phyloP scores from a whole-genome alignment of 2,113 vertebrate genomes.

The Saimiri boliviensis region DNA sequence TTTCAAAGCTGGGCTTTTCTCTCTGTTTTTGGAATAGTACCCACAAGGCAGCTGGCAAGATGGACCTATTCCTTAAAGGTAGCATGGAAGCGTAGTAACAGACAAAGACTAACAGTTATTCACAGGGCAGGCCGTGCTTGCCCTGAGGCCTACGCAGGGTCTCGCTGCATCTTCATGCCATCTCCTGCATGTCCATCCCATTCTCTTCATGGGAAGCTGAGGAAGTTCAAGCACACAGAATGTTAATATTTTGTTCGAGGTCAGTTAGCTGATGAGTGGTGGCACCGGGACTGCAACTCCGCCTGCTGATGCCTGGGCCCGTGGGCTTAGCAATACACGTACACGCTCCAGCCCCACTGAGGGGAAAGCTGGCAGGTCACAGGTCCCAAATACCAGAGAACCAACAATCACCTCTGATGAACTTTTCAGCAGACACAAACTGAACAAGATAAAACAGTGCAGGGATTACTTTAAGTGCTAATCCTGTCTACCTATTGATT shows the following conservation, averaged over 20 bases:
- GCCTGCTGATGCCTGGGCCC: background rate
- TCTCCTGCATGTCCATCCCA: background rate
- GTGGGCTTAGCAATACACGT: background rate
- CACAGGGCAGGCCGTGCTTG: no score
- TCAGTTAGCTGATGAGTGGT: background rate
- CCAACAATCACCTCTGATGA: background rate
- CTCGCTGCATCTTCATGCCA: background rate
- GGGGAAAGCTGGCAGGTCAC: no score
- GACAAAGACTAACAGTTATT: rapidly evolving
- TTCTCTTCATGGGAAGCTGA: background rate
- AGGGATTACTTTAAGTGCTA: background rate
- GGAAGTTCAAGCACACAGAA: background rate
- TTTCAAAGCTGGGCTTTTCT: background rate
- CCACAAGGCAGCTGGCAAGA: background rate
- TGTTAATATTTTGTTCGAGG: background rate
- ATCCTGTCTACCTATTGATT: background rate
- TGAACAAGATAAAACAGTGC: background rate
- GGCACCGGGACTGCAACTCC: no score
- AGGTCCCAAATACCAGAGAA: background rate
- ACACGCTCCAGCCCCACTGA: no score
- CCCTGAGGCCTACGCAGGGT: rapidly evolving
- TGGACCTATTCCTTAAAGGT: no score
- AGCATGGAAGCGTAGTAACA: no score
- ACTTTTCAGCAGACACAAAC: background rate
- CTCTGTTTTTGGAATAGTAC: background rate